Evolutionary conservation across 92 coral and sea anemone species (phyloP).

Genomic region (Zoanthus solanderi): DNA sequence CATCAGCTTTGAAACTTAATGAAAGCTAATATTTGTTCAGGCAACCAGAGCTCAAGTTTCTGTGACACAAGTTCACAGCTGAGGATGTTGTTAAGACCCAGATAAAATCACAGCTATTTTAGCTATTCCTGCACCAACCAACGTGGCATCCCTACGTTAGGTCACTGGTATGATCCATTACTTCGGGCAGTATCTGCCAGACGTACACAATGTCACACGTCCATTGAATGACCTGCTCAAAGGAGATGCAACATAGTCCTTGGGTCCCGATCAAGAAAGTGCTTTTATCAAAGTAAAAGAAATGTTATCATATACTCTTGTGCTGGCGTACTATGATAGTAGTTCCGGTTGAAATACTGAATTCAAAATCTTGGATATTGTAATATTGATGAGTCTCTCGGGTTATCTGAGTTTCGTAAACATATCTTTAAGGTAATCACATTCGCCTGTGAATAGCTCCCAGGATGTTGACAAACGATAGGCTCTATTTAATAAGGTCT

Average conservation of each 20-base stretch:
- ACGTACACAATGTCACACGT: constrained; percentile 12
- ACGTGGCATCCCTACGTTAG: too few species aligned
- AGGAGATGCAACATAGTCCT: background rate
- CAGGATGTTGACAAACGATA: constrained; percentile 8
- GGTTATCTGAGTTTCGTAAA: constrained; percentile 10
- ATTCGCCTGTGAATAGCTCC: constrained; percentile 9
- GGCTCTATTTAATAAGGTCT: background rate
- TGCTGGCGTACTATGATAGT: too few species aligned
- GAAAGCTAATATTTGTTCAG: too few species aligned
- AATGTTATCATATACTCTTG: background rate
- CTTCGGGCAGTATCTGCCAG: too few species aligned
- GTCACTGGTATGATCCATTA: too few species aligned
- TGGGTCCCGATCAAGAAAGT: too few species aligned
- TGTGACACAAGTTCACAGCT: too few species aligned
- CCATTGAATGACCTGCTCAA: constrained; percentile 18
- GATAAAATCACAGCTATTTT: too few species aligned
- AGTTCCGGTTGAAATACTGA: constrained; percentile 5
- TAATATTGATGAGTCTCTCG: constrained; percentile 6
- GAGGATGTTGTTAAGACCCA: too few species aligned
- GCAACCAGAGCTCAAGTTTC: too few species aligned
- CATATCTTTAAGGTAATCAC: background rate
- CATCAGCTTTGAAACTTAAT: too few species aligned
- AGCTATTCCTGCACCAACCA: too few species aligned
- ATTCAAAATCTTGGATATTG: background rate
- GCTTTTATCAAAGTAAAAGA: constrained; percentile 11